Evolutionary conservation across 1,140 invertebrate species (phyloP), one percentile per base, ranked within the genome.

Genomic region (Platorchestia sp.): DNA sequence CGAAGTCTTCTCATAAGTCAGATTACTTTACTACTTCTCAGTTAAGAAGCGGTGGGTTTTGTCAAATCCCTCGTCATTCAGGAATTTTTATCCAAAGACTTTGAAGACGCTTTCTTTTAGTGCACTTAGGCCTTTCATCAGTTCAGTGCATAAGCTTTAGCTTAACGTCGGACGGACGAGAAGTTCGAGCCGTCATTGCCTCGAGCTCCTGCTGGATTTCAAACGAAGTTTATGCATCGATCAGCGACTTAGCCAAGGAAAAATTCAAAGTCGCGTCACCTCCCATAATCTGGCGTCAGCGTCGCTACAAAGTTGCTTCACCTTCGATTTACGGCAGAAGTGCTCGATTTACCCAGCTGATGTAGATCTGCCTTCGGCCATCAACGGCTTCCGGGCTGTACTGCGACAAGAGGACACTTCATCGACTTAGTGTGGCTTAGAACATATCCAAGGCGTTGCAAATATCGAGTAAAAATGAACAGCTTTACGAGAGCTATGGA

Each of bases 401-500:
- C 59, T 22, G 59, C 36, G 59, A 75, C 59, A 36, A 75, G 59
- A 75, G 36, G 59, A 75, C 59, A 75, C 59, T 75, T 75, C 59
- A 36, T 36, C 27, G 27, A 10, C 59, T 1, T 75, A 22, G 59
- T 27, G 59, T 22, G 27, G 27, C 36, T 27, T 75, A 22, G 27
- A 51, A 75, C 59, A 36, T 36, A 75, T 75, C 59, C 59, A 14
- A 36, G 59, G 59, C 59, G 36, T 36, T 75, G 14, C 10, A 75
- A 75, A 75, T 75, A 22, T 75, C 1, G 27, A 75, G 59, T 75
- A 27, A 41, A 41, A 89, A 89, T 89, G 87, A 89, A 89, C 41
- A 89, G 87, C 41, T 89, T 89, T 42, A 43, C 87, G 87, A 41
- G 87, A 41, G 87, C 87, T 27, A 89, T 89, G 87, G 87, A 89